Evolutionary conservation across 1,140 invertebrate genomes (phyloP), one percentile per base, ranked within the genome.

Genomic region (Brachionus calyciflorus): DNA sequence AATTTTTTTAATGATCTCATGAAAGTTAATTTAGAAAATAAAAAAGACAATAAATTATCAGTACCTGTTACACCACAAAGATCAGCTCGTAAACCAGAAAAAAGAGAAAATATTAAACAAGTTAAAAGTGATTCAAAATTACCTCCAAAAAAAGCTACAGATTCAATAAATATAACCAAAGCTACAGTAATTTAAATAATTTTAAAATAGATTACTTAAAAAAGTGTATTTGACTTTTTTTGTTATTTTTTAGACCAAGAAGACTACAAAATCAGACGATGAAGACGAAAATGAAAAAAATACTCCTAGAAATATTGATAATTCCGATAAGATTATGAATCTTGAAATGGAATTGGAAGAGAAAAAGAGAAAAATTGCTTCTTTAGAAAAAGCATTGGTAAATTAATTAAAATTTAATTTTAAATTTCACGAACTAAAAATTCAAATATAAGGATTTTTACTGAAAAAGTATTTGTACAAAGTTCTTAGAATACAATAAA

Each of bases 351-450:
- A 85, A 77, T 76, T 85, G 33, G 84, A 85, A 44, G 84, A 85
- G 76, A 84, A 82, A 77, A 81, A 81, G 24, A 79, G 83, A 41
- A 82, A 81, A 49, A 80, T 85, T 1, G 53, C 78, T 21, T 84
- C 84, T 81, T 73, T 85, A 41, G 83, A 85, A 81, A 85, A 84
- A 79, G 84, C 84, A 12, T 75, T 85, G 78, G 84, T 84, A 79
- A 57, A 37, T 70, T 69, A 17, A 37, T 48, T 30, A 1, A 9
- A n/a, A 19, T 57, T 65, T 19, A 14, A 73, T 44, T 44, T 5
- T 12, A 17, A 49, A 49, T 17, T 21, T 49, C n/a, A 49, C 41
- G 1, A 5, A 44, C 41, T 2, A 26, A 17, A 26, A 26, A 3
- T 33, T 65, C 10, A 33, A 30, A 40, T 26, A 33, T 68, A 17